Conservation (phyloP, 1,140 invertebrate species). For the Zeugodacus cucurbitae region DNA sequence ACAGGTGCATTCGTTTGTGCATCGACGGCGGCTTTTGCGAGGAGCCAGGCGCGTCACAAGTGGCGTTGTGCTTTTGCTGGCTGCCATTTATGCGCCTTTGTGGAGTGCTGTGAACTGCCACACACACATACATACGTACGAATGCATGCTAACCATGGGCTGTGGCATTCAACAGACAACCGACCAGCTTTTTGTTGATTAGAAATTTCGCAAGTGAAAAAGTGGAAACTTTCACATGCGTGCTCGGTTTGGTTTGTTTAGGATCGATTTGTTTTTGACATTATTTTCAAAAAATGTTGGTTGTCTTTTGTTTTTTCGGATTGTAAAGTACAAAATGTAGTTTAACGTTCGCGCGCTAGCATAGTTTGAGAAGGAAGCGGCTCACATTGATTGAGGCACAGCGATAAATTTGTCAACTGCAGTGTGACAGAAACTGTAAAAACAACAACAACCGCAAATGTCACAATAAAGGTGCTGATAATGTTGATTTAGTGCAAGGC, state of each 20-base stretch:
- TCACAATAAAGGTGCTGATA: constrained; percentile 25
- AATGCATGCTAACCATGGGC: not conserved
- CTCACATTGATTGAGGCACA: not conserved
- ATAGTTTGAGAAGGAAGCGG: constrained; percentile 6
- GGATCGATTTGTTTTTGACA: not conserved
- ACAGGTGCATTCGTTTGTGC: too few relatives aligned
- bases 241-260: not conserved
- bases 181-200: not conserved
- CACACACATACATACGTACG: not conserved
- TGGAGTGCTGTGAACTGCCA: not conserved
- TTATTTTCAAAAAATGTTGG: too few relatives aligned
- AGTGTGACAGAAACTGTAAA: too few relatives aligned
- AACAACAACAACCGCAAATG: not conserved
- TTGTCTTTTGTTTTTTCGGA: not conserved
- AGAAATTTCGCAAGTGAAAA: constrained; percentile 37
- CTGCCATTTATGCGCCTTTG: not conserved
- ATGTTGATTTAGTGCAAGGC: constrained; percentile 12
- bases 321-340: not conserved
- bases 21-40: not conserved
- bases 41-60: not conserved
- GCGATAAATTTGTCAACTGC: constrained; percentile 9
- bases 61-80: not conserved
- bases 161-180: constrained; percentile 18
- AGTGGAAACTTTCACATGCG: constrained; percentile 18
- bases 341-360: not conserved